Base-by-base conservation (phyloP, 1,140 invertebrate genomes). In the Mactra quadrangularis region DNA sequence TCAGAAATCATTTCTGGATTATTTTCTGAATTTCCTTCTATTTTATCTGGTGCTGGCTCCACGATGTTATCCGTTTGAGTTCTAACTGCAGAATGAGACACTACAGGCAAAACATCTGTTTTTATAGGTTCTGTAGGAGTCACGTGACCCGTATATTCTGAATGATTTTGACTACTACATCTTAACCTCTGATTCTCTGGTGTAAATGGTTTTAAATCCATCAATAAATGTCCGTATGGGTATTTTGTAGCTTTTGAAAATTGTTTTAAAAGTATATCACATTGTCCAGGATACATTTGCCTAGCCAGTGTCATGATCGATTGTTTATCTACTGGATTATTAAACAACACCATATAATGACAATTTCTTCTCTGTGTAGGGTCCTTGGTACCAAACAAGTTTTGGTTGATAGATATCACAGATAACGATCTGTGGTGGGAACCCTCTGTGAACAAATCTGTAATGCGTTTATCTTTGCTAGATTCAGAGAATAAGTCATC, bases 151-250 rank as follows among this genome's bases (percentile, higher is more conserved):
- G n/a, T n/a, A 50, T 13, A n/a, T 50, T 50, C 47, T 50, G 47
- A 50, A 13, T 50, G 29, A 50, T 50, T 13, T 11, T 13, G n/a
- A 50, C 47, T n/a, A 50, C 47, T 13, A 53, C 33, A 71, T 71
- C 52, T 71, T 45, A 71, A 38, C 52, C 68, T 71, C 11, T 3
- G 41, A 52, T 71, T 15, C 52, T 71, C 68, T n/a, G 41, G 41
- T 50, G 68, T 52, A 31, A 71, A 71, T 19, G 68, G 68, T 31
- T 71, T 71, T 27, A 71, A 19, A 52, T 71, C 68, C 68, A 71
- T 22, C 68, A 71, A 52, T 53, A 71, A 33, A 33, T n/a, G 33
- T 9, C 68, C 68, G 38, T 71, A 71, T 6, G 45, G 68, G 6
- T 71, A 31, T 53, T 71, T 50, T 15, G 68, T 71, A 29, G 68